These are phyloP conservation scores for Cynodonichthys magdalenae DNA, from an alignment of 2,797 vertebrate species.

Conservation along the genomic window DNA sequence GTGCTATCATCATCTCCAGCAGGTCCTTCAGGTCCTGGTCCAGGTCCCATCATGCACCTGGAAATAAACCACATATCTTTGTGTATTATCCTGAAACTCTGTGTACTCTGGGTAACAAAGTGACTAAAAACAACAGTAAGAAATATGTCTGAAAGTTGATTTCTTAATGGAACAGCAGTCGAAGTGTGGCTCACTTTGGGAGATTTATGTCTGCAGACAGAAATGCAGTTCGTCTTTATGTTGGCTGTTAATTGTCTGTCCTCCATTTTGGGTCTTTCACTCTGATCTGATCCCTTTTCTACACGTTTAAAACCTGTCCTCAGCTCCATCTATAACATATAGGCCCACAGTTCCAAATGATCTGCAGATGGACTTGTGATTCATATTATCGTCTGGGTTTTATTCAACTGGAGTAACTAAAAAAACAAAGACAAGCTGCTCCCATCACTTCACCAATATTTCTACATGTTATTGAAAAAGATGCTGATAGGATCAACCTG, in stretches of 20 bases:
- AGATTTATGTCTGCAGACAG: slow-evolving; percentile 64
- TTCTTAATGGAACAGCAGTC: slow-evolving; percentile 66
- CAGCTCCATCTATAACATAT: slow-evolving; percentile 8
- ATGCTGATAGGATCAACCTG: slow-evolving; percentile 47
- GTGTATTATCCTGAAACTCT: too few relatives aligned
- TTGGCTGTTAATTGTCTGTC: slow-evolving; percentile 60
- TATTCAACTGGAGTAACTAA: slow-evolving; percentile 37
- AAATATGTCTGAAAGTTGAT: slow-evolving; percentile 70
- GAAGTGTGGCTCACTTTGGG: slow-evolving; percentile 37
- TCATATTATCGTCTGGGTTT: slow-evolving; percentile 33
- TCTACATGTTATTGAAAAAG: slow-evolving; percentile 56
- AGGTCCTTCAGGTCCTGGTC: too few relatives aligned
- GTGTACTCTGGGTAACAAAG: too few relatives aligned
- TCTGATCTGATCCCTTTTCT: too few relatives aligned
- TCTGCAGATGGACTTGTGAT: slow-evolving; percentile 25
- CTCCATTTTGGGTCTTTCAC: slow-evolving; percentile 18
- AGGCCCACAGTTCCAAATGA: slow-evolving; percentile 12
- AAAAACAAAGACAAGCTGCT: slow-evolving; percentile 23
- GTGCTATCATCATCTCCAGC: too few relatives aligned
- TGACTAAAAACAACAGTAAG: slow-evolving; percentile 18
- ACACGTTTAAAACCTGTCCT: too few relatives aligned
- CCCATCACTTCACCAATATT: slow-evolving; percentile 50
- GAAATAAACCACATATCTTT: too few relatives aligned
- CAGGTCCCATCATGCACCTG: too few relatives aligned
- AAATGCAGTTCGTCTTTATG: slow-evolving; percentile 54